phyloP scores from a whole-genome alignment of 2,888 invertebrate species.

The Epistrophe grossulariae region DNA sequence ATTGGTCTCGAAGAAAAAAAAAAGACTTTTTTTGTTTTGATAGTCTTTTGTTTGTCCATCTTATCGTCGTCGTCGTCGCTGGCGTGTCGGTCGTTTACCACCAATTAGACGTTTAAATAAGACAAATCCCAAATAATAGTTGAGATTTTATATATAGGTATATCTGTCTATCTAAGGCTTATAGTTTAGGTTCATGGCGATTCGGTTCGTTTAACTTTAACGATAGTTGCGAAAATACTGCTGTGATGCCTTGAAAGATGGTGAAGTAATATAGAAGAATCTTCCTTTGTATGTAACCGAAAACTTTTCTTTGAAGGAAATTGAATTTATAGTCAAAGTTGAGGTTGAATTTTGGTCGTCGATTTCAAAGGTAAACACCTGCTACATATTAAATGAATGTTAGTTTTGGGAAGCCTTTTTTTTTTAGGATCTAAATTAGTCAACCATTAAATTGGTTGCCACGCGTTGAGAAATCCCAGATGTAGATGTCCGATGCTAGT shows the following conservation, averaged over 20 bases:
- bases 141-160: slow-evolving; percentile 18
- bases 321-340: neutral
- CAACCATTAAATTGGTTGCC: slow-evolving; percentile 8
- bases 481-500: neutral
- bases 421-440: neutral
- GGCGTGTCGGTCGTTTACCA: neutral
- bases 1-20: neutral
- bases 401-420: neutral
- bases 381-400: neutral
- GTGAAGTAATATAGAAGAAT: too few species aligned
- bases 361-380: neutral
- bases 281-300: too few species aligned
- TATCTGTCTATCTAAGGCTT: neutral
- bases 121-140: neutral
- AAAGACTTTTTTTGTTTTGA: neutral
- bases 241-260: too few species aligned
- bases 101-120: slow-evolving; percentile 24
- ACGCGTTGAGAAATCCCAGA: neutral
- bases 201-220: slow-evolving; percentile 56
- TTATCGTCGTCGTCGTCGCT: neutral
- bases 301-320: too few species aligned
- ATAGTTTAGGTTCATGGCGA: slow-evolving; percentile 14
- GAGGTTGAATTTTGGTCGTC: neutral
- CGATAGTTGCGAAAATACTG: neutral
- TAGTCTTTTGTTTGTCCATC: slow-evolving; percentile 17